Conservation (phyloP, 2,113 vertebrate genomes). For the Rhinichthys klamathensis region DNA sequence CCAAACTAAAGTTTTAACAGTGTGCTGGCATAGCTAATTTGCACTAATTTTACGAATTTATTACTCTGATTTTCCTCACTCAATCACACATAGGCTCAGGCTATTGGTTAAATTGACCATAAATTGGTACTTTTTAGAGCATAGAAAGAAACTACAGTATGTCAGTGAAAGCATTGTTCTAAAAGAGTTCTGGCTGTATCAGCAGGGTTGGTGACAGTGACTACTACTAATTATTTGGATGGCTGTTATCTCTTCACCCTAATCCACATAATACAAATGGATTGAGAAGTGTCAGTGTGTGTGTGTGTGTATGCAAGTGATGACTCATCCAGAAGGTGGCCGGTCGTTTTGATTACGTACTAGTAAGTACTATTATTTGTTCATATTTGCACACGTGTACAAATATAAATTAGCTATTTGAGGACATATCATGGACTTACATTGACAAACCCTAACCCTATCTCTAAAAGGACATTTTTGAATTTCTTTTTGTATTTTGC, state of each 20-base stretch:
- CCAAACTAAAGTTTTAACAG: not conserved
- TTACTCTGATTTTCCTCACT: not conserved
- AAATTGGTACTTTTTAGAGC: not conserved
- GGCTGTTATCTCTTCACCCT: conserved; percentile 35
- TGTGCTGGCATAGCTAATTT: not conserved
- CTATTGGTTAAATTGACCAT: not conserved
- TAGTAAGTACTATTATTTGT: conserved; percentile 45
- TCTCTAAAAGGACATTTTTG: not conserved
- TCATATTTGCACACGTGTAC: conserved; percentile 6
- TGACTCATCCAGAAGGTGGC: conserved; percentile 20
- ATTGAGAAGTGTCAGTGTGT: conserved; percentile 40
- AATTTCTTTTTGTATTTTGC: not conserved
- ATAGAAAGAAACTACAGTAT: not conserved
- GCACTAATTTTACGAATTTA: not conserved
- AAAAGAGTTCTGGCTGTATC: not conserved
- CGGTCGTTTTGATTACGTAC: conserved; percentile 53
- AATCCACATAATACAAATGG: conserved; percentile 58
- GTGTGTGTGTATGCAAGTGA: not conserved
- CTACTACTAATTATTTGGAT: conserved; percentile 15
- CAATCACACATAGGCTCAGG: not conserved
- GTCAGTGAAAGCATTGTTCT: not conserved
- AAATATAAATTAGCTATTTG: not conserved
- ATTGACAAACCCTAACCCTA: not conserved
- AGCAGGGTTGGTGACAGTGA: not conserved
- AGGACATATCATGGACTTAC: not conserved